Conservation (phyloP, 2,797 vertebrate species). For the Mustela erminea region DNA sequence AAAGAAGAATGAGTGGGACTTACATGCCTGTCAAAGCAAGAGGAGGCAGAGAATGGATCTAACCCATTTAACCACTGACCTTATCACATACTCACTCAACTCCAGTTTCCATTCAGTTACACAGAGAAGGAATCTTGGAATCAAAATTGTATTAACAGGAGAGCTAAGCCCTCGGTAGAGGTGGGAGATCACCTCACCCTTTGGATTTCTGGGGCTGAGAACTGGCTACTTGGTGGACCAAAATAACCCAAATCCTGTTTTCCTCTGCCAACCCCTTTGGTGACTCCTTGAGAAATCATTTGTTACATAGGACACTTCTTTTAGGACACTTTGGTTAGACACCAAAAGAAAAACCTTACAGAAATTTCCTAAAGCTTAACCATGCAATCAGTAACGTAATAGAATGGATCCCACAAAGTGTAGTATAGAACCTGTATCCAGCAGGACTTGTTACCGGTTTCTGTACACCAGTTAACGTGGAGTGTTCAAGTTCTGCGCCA, state of each 20-base stretch:
- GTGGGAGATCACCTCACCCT: neutral
- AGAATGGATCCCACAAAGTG: neutral
- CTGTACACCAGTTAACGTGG: neutral
- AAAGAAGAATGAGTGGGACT: neutral
- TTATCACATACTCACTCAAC: neutral
- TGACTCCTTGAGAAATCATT: neutral
- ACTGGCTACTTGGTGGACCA: neutral
- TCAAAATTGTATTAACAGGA: neutral
- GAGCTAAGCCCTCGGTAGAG: neutral
- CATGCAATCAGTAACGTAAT: neutral
- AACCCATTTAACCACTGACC: neutral
- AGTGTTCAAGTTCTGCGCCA: neutral
- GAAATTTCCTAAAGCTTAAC: constrained; percentile 21
- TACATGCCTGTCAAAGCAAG: neutral
- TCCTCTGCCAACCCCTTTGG: neutral
- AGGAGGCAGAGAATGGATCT: neutral
- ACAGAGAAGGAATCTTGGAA: neutral
- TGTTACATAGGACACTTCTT: neutral
- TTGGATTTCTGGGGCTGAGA: neutral
- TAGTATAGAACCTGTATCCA: neutral
- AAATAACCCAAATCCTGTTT: neutral
- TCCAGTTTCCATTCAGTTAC: neutral
- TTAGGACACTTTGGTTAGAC: neutral
- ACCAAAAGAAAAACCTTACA: neutral
- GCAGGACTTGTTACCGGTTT: neutral